Evolutionary conservation across 1,140 invertebrate species (phyloP).

Genomic region (Lutraria rhynchaena): DNA sequence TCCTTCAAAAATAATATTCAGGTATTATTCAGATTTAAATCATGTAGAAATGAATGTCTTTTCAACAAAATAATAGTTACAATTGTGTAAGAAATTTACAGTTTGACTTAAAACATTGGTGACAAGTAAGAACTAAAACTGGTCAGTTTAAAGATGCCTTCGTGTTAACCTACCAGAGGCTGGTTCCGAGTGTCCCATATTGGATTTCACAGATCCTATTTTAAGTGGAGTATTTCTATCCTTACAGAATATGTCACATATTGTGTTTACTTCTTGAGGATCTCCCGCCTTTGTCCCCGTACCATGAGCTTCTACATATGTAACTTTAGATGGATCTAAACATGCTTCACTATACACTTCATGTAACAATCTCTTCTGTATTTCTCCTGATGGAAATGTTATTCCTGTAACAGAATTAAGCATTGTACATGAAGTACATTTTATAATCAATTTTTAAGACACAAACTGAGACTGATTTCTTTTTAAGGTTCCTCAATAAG

Average conservation of each 20-base stretch:
- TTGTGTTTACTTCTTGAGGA: constrained; percentile 97
- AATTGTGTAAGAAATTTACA: too few species aligned
- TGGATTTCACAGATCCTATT: constrained; percentile 98
- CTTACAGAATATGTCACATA: constrained; percentile 94
- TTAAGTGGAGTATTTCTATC: constrained; percentile 88
- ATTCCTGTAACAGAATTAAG: constrained; percentile 85
- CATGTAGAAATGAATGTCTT: neutral
- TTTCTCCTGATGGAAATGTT: constrained; percentile 93
- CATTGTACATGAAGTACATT: too few species aligned
- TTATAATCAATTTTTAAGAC: too few species aligned
- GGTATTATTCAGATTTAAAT: neutral
- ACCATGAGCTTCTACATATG: constrained; percentile 97
- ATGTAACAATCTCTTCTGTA: constrained; percentile 93
- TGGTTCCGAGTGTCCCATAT: constrained; percentile 98
- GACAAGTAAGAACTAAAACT: too few species aligned
- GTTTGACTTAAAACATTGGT: too few species aligned
- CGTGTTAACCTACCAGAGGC: constrained; percentile 94
- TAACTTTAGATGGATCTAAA: constrained; percentile 90
- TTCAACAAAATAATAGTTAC: too few species aligned
- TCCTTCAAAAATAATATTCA: too few species aligned
- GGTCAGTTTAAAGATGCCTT: too few species aligned
- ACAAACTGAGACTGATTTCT: too few species aligned
- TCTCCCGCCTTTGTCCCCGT: constrained; percentile 97
- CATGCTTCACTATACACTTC: constrained; percentile 92
- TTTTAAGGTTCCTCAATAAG: too few species aligned